Percentiles rank a stretch among this genome's conserved stretches.
phyloP scores from a whole-genome alignment of 2,888 invertebrate species.

The Zygaena filipendulae region DNA sequence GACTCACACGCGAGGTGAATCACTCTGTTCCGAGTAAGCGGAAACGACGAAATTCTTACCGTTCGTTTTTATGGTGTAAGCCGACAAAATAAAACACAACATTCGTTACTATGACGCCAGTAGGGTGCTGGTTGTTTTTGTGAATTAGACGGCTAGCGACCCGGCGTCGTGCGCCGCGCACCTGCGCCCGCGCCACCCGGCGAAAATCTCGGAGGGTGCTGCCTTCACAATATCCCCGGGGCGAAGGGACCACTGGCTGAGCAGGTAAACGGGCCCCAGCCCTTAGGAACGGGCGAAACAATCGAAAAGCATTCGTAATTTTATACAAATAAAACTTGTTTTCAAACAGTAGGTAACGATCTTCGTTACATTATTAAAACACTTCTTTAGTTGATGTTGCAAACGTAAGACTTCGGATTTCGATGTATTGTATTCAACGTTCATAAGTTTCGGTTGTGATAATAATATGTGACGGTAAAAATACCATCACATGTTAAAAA shows the following conservation, averaged over 20 bases:
- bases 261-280: slow-evolving; percentile 51
- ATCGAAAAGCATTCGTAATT: slow-evolving; percentile 24
- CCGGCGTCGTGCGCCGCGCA: slow-evolving; percentile 43
- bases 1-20: slow-evolving; percentile 55
- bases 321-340: slow-evolving; percentile 27
- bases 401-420: no score
- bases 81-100: slow-evolving; percentile 32
- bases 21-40: slow-evolving; percentile 58
- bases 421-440: no score
- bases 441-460: no score
- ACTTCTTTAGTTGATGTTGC: slow-evolving; percentile 5
- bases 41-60: slow-evolving; percentile 58
- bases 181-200: slow-evolving; percentile 59
- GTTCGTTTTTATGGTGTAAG: slow-evolving; percentile 45
- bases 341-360: slow-evolving; percentile 6
- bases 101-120: slow-evolving; percentile 27
- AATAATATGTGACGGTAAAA: no score
- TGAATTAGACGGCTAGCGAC: slow-evolving; percentile 41
- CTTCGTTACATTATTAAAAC: slow-evolving; percentile 7
- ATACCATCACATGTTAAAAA: no score
- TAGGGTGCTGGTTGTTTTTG: slow-evolving; percentile 32
- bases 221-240: slow-evolving; percentile 19
- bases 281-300: slow-evolving; percentile 20
- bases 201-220: slow-evolving; percentile 58
- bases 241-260: slow-evolving; percentile 27